phyloP scores from a whole-genome alignment of 2,113 vertebrate species.

The Sus scrofa region T2T-Sscrofa CM000830.6:77928001-77928500 shows the following conservation, averaged over 20 bases:
- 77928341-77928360: conserved; percentile 60
- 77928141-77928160: not conserved
- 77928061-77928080: not conserved
- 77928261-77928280: conserved; percentile 17
- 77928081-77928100: not conserved
- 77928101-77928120: not conserved
- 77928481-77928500: not conserved
- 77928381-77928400: not conserved
- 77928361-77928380: not conserved
- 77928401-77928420: not conserved
- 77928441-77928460: not conserved
- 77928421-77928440: not conserved
- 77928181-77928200: not conserved
- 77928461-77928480: not conserved
- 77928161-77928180: not conserved
- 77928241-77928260: conserved; percentile 37
- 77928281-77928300: conserved; percentile 59
- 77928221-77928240: not conserved
- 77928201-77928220: not conserved
- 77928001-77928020: not conserved
- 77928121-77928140: not conserved
- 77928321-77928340: conserved; percentile 13
- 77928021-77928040: conserved; percentile 1
- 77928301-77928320: conserved; percentile 44
- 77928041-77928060: not conserved